Evolutionary conservation across 2,113 vertebrate genomes (phyloP).

Genomic region (Oreotrochilus melanogaster): DNA sequence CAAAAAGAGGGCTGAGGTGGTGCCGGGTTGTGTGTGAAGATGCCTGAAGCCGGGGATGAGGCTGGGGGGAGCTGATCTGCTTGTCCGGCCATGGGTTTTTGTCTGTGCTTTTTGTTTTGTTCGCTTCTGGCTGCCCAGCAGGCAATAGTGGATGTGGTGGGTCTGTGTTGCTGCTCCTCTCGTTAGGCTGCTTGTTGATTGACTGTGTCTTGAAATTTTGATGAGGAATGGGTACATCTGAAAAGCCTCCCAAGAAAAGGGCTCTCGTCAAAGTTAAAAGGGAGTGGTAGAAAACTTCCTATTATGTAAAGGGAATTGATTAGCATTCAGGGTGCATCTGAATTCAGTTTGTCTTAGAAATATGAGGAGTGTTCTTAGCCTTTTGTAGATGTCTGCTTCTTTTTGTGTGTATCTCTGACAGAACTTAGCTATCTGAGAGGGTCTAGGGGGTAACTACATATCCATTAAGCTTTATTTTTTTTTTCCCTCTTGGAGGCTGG

Average conservation of each 20-base stretch:
- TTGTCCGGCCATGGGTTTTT: not conserved
- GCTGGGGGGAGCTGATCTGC: not conserved
- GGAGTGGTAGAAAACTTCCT: conserved; percentile 1
- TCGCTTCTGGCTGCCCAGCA: not conserved
- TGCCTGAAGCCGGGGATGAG: not conserved
- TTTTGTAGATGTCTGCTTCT: not conserved
- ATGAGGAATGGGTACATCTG: not conserved
- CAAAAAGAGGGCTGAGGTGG: not conserved
- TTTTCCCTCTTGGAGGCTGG: not conserved
- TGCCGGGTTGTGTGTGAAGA: not conserved
- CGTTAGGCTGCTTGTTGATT: not conserved
- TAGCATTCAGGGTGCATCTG: not conserved
- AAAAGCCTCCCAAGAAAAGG: conserved; percentile 2
- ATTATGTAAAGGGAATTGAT: conserved; percentile 33
- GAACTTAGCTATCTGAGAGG: not conserved
- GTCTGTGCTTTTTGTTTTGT: not conserved
- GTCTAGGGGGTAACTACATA: not conserved
- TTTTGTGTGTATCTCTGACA: not conserved
- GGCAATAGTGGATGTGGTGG: not conserved
- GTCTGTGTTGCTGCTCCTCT: not conserved
- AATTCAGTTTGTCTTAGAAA: not conserved
- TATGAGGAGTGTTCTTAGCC: not conserved
- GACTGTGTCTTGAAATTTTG: not conserved
- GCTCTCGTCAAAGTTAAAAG: conserved; percentile 60
- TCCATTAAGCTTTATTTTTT: not conserved